phyloP scores from a whole-genome alignment of 2,888 invertebrate species.

The Amphipoea oculea region DNA sequence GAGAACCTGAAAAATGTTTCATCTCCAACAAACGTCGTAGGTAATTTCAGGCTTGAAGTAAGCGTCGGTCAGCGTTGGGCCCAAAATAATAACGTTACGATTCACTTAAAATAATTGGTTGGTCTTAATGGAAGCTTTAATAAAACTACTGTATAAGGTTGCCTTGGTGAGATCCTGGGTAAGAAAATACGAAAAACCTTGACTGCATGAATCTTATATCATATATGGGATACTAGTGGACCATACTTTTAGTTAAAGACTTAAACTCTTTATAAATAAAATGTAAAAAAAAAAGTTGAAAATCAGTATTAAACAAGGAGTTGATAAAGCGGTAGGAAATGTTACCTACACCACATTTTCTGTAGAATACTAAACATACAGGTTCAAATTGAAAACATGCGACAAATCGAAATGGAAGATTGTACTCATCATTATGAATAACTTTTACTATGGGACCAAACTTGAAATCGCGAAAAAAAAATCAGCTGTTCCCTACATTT shows the following conservation, averaged over 20 bases:
- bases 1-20: slow-evolving; percentile 3
- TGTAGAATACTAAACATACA: neutral
- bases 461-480: too few species aligned
- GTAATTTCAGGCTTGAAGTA: slow-evolving; percentile 43
- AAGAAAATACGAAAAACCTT: slow-evolving; percentile 1
- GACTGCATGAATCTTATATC: neutral
- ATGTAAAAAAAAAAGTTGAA: too few species aligned
- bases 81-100: slow-evolving; percentile 43
- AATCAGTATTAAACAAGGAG: neutral
- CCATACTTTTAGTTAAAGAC: neutral
- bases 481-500: too few species aligned
- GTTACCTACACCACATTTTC: neutral
- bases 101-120: slow-evolving; percentile 56
- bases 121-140: slow-evolving; percentile 44
- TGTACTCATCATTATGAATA: too few species aligned
- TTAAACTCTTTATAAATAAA: neutral
- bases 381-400: too few species aligned
- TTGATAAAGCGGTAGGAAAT: neutral
- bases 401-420: too few species aligned
- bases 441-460: too few species aligned
- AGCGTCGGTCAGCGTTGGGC: slow-evolving; percentile 32
- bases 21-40: slow-evolving; percentile 21
- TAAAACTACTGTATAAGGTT: slow-evolving; percentile 33
- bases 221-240: neutral
- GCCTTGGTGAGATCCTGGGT: slow-evolving; percentile 1